Conservation (phyloP, 2,888 invertebrate genomes). For the Cheilosia variabilis region DNA sequence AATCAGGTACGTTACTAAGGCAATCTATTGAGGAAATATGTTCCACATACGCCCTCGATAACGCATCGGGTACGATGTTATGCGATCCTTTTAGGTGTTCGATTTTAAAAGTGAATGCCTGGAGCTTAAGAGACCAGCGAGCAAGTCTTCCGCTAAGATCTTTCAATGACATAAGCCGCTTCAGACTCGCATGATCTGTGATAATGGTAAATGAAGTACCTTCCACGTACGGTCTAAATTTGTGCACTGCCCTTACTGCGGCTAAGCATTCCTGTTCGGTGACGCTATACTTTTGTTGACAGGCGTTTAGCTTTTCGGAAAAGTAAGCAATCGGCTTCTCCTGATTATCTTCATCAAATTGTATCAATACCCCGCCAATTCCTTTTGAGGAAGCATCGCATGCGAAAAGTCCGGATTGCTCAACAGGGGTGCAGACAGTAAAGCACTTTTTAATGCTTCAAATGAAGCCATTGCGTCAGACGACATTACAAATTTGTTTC, state of each 20-base stretch:
- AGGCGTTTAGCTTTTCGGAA: background rate
- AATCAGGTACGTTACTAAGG: background rate
- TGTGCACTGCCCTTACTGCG: background rate
- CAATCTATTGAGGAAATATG: background rate
- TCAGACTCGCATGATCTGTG: background rate
- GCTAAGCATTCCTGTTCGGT: background rate
- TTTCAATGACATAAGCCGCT: background rate
- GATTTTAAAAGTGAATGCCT: background rate
- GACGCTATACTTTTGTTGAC: background rate
- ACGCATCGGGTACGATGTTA: constrained; percentile 10
- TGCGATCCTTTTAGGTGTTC: background rate
- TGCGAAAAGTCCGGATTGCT: background rate
- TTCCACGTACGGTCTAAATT: background rate
- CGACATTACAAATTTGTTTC: background rate
- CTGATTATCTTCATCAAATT: background rate
- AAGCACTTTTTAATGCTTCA: too few species aligned
- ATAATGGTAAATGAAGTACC: background rate
- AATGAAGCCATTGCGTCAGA: background rate
- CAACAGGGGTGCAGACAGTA: too few species aligned
- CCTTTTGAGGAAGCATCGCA: background rate
- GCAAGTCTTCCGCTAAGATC: too few species aligned
- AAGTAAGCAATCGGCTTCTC: background rate
- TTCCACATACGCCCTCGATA: constrained; percentile 17
- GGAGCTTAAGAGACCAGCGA: background rate
- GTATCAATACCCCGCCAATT: too few species aligned